Base-by-base conservation (phyloP, 2,113 vertebrate genomes). In the Aptenodytes forsteri region DNA sequence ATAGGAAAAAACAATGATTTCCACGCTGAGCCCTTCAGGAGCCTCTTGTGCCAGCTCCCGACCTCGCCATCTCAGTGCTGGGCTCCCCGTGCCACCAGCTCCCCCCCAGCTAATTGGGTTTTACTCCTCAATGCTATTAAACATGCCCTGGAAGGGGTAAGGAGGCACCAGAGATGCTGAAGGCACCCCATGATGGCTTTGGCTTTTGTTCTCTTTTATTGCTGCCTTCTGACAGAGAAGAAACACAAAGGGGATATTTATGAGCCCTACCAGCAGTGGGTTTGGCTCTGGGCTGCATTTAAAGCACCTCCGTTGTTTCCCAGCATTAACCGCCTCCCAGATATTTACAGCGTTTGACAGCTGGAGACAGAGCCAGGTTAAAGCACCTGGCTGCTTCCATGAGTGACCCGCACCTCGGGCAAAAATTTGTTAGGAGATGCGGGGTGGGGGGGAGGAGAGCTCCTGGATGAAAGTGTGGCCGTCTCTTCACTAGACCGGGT, bases 331-430 rank as follows among this genome's bases (percentile, higher is more conserved):
- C 9, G 12, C 85, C 90, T 93, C 73, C 23, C 56, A 72, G 89
- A 94, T 92, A 97, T 95, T 95, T 96, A 97, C 93, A 91, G 79
- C 13, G 1, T 76, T 92, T 88, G 94, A 85, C 96, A 94, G 92
- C 83, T 73, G 83, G 85, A 89, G 91, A 71, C 69, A 70, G 78
- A 75, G 46, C 47, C 77, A 65, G 88, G 90, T 90, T 92, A n/a
- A 90, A 90, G 76, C 12, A 4, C 27, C 49, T 16, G 4, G 76
- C 87, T 81, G 78, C 79, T 90, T 38, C 34, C 62, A 16, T 9
- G 11, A 62, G 47, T 0, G 1, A 42, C 56, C 44, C 2, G 13
- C 36, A 66, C 58, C 92, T 61, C 12, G 2, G 29, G 84, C 11
- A 2, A 49, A 56, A 42, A 46, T 22, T 29, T 54, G 49, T 46